Evolutionary conservation across 1,140 invertebrate species (phyloP), one percentile per base, ranked within the genome.

Genomic region (Zaprionus capensis): DNA sequence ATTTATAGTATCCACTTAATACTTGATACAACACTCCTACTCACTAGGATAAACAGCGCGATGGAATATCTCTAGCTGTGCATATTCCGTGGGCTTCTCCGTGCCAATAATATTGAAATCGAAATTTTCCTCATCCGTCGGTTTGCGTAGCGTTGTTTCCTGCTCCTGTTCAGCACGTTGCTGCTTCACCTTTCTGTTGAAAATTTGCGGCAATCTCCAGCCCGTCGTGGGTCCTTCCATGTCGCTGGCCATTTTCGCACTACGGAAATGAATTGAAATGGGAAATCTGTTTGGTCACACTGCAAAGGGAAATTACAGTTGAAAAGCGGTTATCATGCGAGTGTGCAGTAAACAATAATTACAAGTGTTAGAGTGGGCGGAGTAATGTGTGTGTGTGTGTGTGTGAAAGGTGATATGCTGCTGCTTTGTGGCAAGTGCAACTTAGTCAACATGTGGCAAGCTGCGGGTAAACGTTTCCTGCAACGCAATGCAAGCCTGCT

Each of bases 261-360:
- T 88, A 70, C 66, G 41, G 57, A 46, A 56, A 11, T 9, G 12
- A n/a, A n/a, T 41, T 41, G 15, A 41, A 46, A 26, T 31, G 20
- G 6, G 15, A 58, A 58, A 26, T 22, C 41, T 17, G 26, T 15
- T 56, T 44, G 63, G 70, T 63, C 64, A 72, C 69, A 61, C 74
- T 62, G 46, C 31, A 31, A 56, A 20, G n/a, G 57, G 38, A 73
- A 88, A 88, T 90, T 87, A 81, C 46, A 59, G 77, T 63, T 51
- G 63, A 55, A 67, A 70, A 57, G 38, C 44, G 44, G 57, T 53
- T 64, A 75, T 53, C 59, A 55, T 26, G 46, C 68, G 53, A 24
- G 22, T 26, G 26, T 26, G 56, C 17, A 41, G 68, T 90, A 90
- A 90, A 90, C 76, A 90, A 82, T 71, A 90, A 90, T 90, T 91